Evolutionary conservation across 2,113 vertebrate genomes (phyloP), one percentile per base, ranked within the genome.

Genomic region (Pedionomus torquatus): DNA sequence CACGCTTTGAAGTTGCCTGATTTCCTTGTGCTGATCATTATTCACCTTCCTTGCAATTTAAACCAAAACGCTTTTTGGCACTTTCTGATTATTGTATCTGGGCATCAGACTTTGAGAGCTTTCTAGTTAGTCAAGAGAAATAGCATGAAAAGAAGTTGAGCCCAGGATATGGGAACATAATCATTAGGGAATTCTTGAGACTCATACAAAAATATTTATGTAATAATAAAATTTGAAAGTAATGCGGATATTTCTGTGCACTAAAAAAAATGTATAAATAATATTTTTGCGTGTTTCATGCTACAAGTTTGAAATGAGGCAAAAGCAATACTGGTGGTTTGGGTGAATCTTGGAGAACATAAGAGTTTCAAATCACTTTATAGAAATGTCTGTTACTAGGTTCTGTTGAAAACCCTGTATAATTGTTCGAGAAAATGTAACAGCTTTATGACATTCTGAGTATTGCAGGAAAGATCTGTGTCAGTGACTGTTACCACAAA

Each of bases 391-490:
- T 52, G 18, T 19, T 54, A 7, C 16, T 28, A 14, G 30, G 21
- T 25, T 18, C 13, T 4, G 10, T 52, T 49, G 68, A 41, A 81
- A 76, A 20, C 10, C 20, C 31, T 4, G 0, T 19, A 5, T 18
- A 4, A 3, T 30, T 14, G 21, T 31, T 68, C 48, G 55, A 46
- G 41, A 46, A 28, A 23, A 23, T 51, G 28, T 49, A 7, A 1
- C 31, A 43, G 60, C 37, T 7, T 2, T n/a, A 19, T n/a, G 1
- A 20, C 33, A 2, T 3, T 3, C 5, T 35, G 39, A 58, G 16
- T 57, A 28, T 33, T 41, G 20, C 4, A 14, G 30, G 25, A 37
- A 44, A 66, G 12, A 10, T 31, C 55, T 58, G 43, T 23, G 18
- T 44, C 46, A 43, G 17, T 17, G 49, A 17, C 44, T 58, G 10